phyloP scores from a whole-genome alignment of 2,113 vertebrate species.

The Onychorhynchus coronatus region DNA sequence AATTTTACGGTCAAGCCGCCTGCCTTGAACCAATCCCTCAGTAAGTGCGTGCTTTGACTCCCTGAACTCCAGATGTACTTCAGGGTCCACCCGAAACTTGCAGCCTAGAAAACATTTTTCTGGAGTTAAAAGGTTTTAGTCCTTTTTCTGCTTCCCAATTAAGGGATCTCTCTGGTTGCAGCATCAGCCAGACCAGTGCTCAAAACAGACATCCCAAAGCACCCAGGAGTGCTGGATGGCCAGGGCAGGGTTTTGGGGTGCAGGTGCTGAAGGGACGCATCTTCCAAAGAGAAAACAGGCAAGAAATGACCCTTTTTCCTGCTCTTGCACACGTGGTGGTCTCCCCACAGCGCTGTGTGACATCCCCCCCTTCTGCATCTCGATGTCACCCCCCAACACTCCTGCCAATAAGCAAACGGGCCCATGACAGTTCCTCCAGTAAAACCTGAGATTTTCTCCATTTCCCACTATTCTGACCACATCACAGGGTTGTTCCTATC shows the following conservation, averaged over 20 bases:
- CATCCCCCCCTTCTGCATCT: background rate
- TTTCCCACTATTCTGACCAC: background rate
- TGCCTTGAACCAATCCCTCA: background rate
- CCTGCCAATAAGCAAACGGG: background rate
- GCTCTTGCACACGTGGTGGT: fast-evolving
- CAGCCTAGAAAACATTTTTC: background rate
- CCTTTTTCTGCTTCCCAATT: background rate
- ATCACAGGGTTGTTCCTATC: background rate
- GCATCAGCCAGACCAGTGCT: background rate
- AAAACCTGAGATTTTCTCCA: background rate
- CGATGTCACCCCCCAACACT: background rate
- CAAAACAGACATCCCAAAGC: background rate
- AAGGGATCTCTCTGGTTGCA: background rate
- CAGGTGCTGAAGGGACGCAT: background rate
- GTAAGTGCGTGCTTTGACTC: background rate
- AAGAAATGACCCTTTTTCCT: background rate
- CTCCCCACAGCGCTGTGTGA: background rate
- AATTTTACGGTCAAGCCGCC: background rate
- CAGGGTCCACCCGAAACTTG: background rate
- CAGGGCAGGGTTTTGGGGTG: background rate
- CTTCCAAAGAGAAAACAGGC: background rate
- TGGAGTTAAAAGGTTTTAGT: background rate
- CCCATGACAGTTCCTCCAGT: background rate
- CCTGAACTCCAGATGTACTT: background rate
- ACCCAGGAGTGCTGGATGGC: background rate